A percentile compares a stretch with the other conserved stretches of the same genome.
Conservation (phyloP, 2,113 vertebrate species). For the Vidua chalybeata region DNA sequence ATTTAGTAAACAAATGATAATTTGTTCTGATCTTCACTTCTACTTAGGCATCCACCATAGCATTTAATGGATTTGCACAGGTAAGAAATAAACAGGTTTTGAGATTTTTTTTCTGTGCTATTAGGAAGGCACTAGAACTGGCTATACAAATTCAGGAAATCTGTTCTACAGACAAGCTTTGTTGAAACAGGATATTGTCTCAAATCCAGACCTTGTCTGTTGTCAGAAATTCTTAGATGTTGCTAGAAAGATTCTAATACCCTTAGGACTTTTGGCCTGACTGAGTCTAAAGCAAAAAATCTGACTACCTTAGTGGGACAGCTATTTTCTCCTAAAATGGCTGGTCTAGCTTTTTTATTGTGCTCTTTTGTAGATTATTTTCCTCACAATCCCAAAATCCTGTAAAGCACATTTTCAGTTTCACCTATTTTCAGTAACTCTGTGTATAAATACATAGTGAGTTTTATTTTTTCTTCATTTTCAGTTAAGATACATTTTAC, state of each 20-base stretch:
- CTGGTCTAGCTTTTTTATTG: neutral
- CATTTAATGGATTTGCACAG: conserved; percentile 89
- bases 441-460: neutral
- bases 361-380: neutral
- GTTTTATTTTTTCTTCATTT: neutral
- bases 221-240: neutral
- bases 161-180: neutral
- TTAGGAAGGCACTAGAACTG: neutral
- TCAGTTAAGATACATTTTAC: neutral
- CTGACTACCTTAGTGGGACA: neutral
- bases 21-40: conserved; percentile 66
- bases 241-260: neutral
- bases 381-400: neutral
- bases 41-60: conserved; percentile 79
- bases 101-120: neutral
- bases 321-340: neutral
- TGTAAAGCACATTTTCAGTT: neutral
- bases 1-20: conserved; percentile 5
- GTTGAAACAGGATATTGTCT: neutral
- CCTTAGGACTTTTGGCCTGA: neutral
- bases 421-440: neutral
- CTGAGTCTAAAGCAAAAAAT: neutral
- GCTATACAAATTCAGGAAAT: neutral
- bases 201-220: neutral
- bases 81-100: conserved; percentile 71